Conservation (phyloP, 2,888 invertebrate genomes). For the Oxyteleia sp. region DNA sequence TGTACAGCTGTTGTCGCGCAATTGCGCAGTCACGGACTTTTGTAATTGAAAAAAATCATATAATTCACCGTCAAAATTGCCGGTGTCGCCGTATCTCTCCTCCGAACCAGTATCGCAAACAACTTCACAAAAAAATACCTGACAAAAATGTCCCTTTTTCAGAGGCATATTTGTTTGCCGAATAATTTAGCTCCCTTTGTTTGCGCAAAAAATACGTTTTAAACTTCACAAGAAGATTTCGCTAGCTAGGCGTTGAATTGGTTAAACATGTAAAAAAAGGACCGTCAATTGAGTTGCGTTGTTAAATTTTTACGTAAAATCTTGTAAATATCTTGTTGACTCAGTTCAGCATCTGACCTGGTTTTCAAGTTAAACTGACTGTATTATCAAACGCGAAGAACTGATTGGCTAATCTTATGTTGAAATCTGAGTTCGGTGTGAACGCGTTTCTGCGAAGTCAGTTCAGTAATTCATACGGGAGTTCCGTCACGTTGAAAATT, state of each 20-base stretch:
- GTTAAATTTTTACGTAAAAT: neutral
- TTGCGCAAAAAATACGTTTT: slow-evolving; percentile 12
- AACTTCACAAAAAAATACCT: neutral
- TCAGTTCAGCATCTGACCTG: slow-evolving; percentile 17
- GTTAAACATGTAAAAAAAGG: no score
- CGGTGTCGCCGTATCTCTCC: neutral
- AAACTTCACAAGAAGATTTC: slow-evolving; percentile 10
- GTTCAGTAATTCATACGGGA: no score
- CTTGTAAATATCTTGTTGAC: slow-evolving; percentile 33
- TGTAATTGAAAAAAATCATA: slow-evolving; percentile 25
- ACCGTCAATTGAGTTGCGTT: no score
- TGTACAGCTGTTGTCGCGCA: slow-evolving; percentile 12
- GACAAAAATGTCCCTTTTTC: neutral
- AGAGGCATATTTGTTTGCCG: neutral
- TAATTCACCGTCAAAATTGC: slow-evolving; percentile 5
- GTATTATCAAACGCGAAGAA: slow-evolving; percentile 45
- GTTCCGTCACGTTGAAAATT: no score
- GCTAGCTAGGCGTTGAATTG: neutral
- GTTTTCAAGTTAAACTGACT: slow-evolving; percentile 40
- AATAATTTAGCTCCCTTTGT: slow-evolving; percentile 15
- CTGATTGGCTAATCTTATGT: slow-evolving; percentile 48
- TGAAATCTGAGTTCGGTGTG: slow-evolving; percentile 39
- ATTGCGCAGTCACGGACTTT: slow-evolving; percentile 23
- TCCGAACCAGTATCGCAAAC: slow-evolving; percentile 5
- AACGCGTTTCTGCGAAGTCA: slow-evolving; percentile 35